A percentile compares a stretch with the other conserved stretches of the same genome.
phyloP scores from a whole-genome alignment of 2,113 vertebrate species.

The Leptobrachium leishanense region DNA sequence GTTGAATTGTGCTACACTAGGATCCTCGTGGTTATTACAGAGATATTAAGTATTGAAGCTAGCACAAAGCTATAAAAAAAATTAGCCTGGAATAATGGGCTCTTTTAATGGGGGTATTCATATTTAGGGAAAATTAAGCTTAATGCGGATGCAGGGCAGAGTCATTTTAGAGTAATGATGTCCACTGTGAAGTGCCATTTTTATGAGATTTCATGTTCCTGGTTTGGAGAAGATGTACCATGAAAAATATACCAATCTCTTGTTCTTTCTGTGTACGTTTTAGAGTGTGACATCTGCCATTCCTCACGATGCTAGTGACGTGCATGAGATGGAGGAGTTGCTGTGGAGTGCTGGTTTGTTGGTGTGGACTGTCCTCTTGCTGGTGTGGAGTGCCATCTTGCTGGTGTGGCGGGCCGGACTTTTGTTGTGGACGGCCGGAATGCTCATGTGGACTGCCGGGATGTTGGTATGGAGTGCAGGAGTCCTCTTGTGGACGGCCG shows the following conservation, averaged over 20 bases:
- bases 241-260: background rate
- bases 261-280: constrained; percentile 21
- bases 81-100: no score
- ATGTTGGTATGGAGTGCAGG: constrained; percentile 45
- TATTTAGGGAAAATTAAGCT: no score
- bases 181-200: no score
- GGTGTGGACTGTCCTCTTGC: constrained; percentile 42
- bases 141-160: no score
- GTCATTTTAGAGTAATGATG: no score
- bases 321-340: constrained; percentile 41
- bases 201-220: background rate
- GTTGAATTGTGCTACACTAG: no score
- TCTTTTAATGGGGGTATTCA: background rate
- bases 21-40: no score
- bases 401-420: constrained; percentile 44
- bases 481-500: constrained; percentile 41
- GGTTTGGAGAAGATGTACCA: background rate
- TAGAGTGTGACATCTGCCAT: constrained; percentile 19
- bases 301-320: constrained; percentile 31
- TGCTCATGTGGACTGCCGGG: constrained; percentile 44
- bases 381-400: constrained; percentile 43
- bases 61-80: no score
- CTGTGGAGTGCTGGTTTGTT: constrained; percentile 41
- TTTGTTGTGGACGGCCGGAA: constrained; percentile 35
- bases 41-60: no score